These are phyloP conservation scores for Cephus sareptanus DNA, from an alignment of 2,888 invertebrate species.

Conservation along the genomic window DNA sequence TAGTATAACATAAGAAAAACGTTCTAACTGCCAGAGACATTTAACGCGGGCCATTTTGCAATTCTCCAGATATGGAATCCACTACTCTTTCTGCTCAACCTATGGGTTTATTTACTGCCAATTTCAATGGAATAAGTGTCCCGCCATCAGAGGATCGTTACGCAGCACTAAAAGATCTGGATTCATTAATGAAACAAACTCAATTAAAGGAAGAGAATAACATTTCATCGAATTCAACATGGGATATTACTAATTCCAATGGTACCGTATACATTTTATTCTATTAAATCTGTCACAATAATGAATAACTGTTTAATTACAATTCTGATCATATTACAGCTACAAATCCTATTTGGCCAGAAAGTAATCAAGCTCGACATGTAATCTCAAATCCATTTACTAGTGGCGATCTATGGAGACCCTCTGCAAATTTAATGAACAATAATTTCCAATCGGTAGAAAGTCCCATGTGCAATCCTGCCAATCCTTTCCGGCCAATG, in stretches of 20 bases:
- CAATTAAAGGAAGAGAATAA: slow-evolving; percentile 57
- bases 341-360: slow-evolving; percentile 52
- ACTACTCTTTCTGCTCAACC: slow-evolving; percentile 36
- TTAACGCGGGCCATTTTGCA: slow-evolving; percentile 38
- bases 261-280: slow-evolving; percentile 23
- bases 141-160: slow-evolving; percentile 84
- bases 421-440: slow-evolving; percentile 52
- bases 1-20: neutral
- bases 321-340: slow-evolving; percentile 29
- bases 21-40: slow-evolving; percentile 21
- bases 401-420: slow-evolving; percentile 55
- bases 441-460: slow-evolving; percentile 21
- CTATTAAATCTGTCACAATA: neutral
- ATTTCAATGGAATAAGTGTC: slow-evolving; percentile 50
- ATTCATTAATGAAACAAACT: slow-evolving; percentile 71
- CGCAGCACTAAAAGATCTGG: slow-evolving; percentile 94
- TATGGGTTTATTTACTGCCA: slow-evolving; percentile 38
- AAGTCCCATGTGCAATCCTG: slow-evolving; percentile 55
- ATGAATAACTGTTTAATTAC: neutral
- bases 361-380: slow-evolving; percentile 50
- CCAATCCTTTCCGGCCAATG: slow-evolving; percentile 59
- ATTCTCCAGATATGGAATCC: slow-evolving; percentile 22
- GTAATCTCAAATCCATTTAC: slow-evolving; percentile 62
- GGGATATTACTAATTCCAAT: slow-evolving; percentile 52
- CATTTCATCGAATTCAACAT: slow-evolving; percentile 41